Conservation (phyloP, 2,113 vertebrate genomes). For the Orientallactaga bullata region DNA sequence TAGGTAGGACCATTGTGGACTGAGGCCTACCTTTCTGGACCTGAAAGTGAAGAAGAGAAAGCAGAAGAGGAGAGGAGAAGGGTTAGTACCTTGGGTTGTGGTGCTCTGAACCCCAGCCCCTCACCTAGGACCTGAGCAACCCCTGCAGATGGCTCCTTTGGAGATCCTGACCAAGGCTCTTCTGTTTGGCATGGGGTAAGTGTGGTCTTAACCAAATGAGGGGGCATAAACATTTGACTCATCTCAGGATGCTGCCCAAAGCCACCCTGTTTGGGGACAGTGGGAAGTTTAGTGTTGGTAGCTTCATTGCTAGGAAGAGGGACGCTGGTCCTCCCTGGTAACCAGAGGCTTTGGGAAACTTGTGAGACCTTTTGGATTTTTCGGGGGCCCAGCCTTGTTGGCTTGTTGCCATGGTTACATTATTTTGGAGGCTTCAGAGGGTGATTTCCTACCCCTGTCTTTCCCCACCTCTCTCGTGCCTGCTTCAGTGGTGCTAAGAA, state of each 20-base stretch:
- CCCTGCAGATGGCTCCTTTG: background rate
- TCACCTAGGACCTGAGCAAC: background rate
- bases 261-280: background rate
- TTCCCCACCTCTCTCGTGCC: background rate
- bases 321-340: background rate
- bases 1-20: background rate
- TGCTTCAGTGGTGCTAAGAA: background rate
- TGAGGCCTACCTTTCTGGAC: background rate
- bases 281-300: background rate
- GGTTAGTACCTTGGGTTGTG: background rate
- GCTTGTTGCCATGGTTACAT: accelerated
- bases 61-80: background rate
- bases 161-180: slow-evolving; percentile 5
- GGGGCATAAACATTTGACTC: background rate
- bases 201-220: background rate
- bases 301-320: background rate
- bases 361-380: background rate
- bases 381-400: background rate
- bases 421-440: background rate
- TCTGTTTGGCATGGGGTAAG: slow-evolving; percentile 55
- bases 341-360: background rate
- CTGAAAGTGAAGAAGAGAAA: background rate
- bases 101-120: background rate
- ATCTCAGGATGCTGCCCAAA: background rate
- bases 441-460: background rate